These are phyloP conservation scores for Brenthis hecate DNA, from an alignment of 2,888 invertebrate genomes.

Conservation along the genomic window DNA sequence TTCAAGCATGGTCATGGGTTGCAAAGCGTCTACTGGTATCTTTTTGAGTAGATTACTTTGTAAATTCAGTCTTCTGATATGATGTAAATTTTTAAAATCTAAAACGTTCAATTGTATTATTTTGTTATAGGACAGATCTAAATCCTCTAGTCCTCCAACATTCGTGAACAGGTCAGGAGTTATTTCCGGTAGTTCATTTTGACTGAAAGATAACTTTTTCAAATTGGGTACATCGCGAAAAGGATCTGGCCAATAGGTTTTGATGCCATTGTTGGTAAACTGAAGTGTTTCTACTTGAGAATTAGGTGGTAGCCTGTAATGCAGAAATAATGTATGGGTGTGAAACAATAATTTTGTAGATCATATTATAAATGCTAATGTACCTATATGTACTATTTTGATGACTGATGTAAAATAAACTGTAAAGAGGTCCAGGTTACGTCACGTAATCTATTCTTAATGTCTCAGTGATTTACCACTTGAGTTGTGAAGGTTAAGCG, in stretches of 20 bases:
- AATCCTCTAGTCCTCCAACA: slow-evolving; percentile 62
- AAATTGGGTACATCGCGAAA: slow-evolving; percentile 66
- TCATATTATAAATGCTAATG: not conserved
- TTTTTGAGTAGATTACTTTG: slow-evolving; percentile 71
- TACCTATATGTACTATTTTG: no score
- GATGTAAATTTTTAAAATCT: slow-evolving; percentile 64
- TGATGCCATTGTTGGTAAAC: slow-evolving; percentile 71
- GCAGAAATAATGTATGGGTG: slow-evolving; percentile 3
- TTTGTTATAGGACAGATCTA: slow-evolving; percentile 81
- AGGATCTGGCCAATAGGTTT: slow-evolving; percentile 74
- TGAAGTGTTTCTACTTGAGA: slow-evolving; percentile 64
- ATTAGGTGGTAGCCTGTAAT: slow-evolving; percentile 73
- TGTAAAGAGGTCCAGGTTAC: slow-evolving; percentile 22
- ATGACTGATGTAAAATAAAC: not conserved
- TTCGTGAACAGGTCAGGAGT: slow-evolving; percentile 75
- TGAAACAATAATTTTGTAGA: not conserved
- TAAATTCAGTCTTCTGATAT: slow-evolving; percentile 69
- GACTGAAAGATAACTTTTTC: slow-evolving; percentile 72
- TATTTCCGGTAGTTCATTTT: slow-evolving; percentile 72
- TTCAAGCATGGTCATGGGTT: slow-evolving; percentile 63
- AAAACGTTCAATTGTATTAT: slow-evolving; percentile 64
- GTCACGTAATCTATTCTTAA: slow-evolving; percentile 35
- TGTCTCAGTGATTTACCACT: slow-evolving; percentile 36
- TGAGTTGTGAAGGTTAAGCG: slow-evolving; percentile 27
- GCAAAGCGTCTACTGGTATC: slow-evolving; percentile 66